Conservation (phyloP, 1,140 invertebrate species). For the silkworm (Bombyx mori) region ASM3026992v2 NC_085118.1:5491001-5491500, state of each 20-base stretch:
- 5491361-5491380: conserved; percentile 54
- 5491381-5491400: conserved; percentile 30
- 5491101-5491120: conserved; percentile 57
- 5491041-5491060: conserved; percentile 41
- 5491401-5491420: neutral
- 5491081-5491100: conserved; percentile 59
- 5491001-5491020: conserved; percentile 46
- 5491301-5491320: conserved; percentile 58
- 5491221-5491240: conserved; percentile 52
- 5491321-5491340: conserved; percentile 69
- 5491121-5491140: conserved; percentile 51
- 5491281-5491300: conserved; percentile 70
- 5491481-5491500: no score
- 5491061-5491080: conserved; percentile 46
- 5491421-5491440: neutral
- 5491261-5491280: conserved; percentile 42
- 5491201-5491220: conserved; percentile 54
- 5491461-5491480: conserved; percentile 4
- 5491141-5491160: conserved; percentile 70
- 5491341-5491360: conserved; percentile 59
- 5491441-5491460: conserved; percentile 13
- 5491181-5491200: conserved; percentile 67
- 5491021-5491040: conserved; percentile 33
- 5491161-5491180: conserved; percentile 74
- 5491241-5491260: conserved; percentile 13